Percentiles rank a stretch among this genome's conserved stretches.
Evolutionary conservation across 2,797 vertebrate genomes (phyloP).

Genomic region (Morelia viridis): DNA sequence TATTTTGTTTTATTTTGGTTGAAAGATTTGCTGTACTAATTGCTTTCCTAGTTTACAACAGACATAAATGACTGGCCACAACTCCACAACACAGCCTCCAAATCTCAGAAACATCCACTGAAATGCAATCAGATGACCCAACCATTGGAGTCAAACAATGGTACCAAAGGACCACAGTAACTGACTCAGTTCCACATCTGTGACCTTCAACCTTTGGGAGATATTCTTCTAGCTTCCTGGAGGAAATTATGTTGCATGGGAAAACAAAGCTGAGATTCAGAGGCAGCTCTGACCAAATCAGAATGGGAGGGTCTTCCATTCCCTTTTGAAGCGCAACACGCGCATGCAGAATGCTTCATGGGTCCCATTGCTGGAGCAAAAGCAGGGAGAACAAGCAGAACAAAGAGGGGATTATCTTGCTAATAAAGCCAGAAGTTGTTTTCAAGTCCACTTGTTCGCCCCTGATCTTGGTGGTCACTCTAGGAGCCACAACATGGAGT

Average conservation of each 20-base stretch:
- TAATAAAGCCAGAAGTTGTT: constrained; percentile 49
- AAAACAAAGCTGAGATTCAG: constrained; percentile 67
- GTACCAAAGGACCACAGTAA: not conserved
- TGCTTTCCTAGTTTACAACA: not conserved
- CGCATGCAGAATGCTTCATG: not conserved
- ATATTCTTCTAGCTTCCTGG: constrained; percentile 42
- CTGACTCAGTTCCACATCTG: constrained; percentile 49
- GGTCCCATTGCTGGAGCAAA: constrained; percentile 29
- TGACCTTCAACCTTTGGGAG: constrained; percentile 30
- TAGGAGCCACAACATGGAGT: constrained; percentile 50
- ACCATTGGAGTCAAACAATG: not conserved
- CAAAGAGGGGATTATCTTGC: constrained; percentile 63
- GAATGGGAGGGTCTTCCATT: constrained; percentile 48
- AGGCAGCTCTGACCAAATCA: constrained; percentile 34
- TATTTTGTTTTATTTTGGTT: too few relatives aligned
- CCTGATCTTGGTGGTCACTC: constrained; percentile 41
- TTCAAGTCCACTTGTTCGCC: constrained; percentile 22
- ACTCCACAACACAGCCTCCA: not conserved
- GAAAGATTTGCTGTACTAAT: too few relatives aligned
- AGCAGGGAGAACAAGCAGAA: constrained; percentile 32
- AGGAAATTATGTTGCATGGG: constrained; percentile 54
- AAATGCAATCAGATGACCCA: too few relatives aligned
- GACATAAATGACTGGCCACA: not conserved
- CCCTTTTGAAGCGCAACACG: not conserved
- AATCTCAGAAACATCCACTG: too few relatives aligned